Conservation (phyloP, 2,888 invertebrate species). For the Synergus laeviventris region DNA sequence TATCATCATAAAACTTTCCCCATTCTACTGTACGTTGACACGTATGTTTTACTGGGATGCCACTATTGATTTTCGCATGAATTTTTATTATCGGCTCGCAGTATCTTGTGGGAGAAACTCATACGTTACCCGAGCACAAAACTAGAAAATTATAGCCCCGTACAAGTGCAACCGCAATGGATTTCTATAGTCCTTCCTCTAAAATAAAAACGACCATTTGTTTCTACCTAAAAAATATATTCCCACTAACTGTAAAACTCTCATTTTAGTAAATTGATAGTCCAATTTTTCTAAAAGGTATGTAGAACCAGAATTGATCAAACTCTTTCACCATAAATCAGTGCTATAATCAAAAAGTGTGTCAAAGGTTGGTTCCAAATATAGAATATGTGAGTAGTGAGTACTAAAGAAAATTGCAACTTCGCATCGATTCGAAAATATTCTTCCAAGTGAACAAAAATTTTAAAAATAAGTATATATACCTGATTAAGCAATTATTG, state of each 20-base stretch:
- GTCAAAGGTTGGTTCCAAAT: too few relatives aligned
- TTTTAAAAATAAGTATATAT: too few relatives aligned
- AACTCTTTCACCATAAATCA: too few relatives aligned
- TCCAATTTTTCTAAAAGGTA: too few relatives aligned
- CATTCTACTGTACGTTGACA: conserved; percentile 26
- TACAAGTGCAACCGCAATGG: conserved; percentile 37
- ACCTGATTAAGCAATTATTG: too few relatives aligned
- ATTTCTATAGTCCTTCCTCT: neutral
- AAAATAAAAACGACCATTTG: neutral
- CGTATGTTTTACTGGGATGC: conserved; percentile 24
- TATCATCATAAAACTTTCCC: conserved; percentile 36
- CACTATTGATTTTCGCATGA: conserved; percentile 53
- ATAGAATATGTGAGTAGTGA: too few relatives aligned
- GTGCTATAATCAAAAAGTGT: too few relatives aligned
- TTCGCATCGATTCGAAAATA: too few relatives aligned
- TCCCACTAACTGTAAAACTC: neutral
- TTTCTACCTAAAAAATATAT: neutral
- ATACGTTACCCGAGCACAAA: conserved; percentile 24
- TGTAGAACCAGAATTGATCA: too few relatives aligned
- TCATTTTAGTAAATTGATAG: too few relatives aligned
- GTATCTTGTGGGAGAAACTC: conserved; percentile 22
- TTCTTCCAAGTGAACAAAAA: too few relatives aligned
- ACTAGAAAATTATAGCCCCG: conserved; percentile 26
- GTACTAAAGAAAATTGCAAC: too few relatives aligned
- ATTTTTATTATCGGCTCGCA: conserved; percentile 36